A percentile compares a stretch with the other conserved stretches of the same genome.
These are phyloP conservation scores for Odontothrips loti DNA, from an alignment of 2,888 invertebrate genomes.

Conservation along the genomic window DNA sequence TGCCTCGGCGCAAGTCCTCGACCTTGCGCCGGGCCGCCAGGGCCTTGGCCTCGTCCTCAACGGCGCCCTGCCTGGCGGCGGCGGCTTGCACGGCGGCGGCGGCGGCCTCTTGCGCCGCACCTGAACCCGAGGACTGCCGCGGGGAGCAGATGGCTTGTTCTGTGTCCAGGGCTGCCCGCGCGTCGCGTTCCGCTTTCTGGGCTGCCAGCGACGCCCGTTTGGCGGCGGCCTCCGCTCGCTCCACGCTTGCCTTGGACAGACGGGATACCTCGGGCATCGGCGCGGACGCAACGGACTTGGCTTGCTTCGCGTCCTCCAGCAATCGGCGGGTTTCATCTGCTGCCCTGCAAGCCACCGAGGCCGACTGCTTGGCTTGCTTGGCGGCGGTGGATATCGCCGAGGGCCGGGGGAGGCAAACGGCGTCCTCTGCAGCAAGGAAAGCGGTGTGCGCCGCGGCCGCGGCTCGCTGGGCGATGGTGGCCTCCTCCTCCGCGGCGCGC, in stretches of 20 bases:
- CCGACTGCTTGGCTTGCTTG: neutral
- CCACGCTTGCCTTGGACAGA: neutral
- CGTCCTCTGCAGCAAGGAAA: neutral
- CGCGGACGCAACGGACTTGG: neutral
- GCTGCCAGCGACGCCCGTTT: neutral
- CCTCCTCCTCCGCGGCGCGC: neutral
- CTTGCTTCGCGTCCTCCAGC: neutral
- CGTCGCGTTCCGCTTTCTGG: neutral
- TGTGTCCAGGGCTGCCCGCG: neutral
- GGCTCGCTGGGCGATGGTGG: neutral
- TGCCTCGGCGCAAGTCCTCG: neutral
- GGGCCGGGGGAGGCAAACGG: neutral
- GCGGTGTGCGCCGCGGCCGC: neutral
- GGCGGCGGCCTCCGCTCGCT: neutral
- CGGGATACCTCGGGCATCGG: neutral
- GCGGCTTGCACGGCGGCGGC: neutral
- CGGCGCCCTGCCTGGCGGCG: neutral
- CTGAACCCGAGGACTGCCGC: neutral
- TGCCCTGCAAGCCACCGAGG: neutral
- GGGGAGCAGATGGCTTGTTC: neutral
- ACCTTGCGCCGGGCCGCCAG: neutral
- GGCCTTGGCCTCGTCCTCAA: neutral
- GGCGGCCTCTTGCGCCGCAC: neutral
- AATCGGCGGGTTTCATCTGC: neutral
- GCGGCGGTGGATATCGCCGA: neutral